Base-by-base conservation (phyloP, 1,140 invertebrate genomes). In the Drosophila quadrilineata region DNA sequence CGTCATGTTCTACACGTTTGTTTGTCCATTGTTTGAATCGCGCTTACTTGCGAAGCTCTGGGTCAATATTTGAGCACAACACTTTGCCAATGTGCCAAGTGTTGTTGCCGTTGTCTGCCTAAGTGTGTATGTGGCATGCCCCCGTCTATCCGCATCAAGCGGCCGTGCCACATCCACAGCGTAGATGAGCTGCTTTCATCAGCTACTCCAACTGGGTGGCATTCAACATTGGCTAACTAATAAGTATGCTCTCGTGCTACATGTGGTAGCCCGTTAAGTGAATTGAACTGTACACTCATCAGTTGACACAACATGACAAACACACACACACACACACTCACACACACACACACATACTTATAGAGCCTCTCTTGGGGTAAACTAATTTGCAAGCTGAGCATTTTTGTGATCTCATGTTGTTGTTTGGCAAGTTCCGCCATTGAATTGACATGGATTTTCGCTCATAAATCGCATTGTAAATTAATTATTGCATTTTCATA, bases 61-160 rank as follows among this genome's bases (percentile, higher is more conserved):
- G 19, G 79, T 75, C 74, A 84, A 84, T 71, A 85, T 84, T 84
- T 68, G 79, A n/a, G 31, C 79, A 62, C 79, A 84, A 85, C 79
- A 84, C 79, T 85, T 85, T 82, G 77, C 77, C 77, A 82, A 82
- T 82, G 77, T 73, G 73, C 69, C 77, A 84, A 82, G 77, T 82
- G 77, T 75, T 62, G 68, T 68, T 31, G 50, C 14, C n/a, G 29
- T 26, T 56, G 16, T 14, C 3, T 48, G 35, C 22, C 38, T 28
- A 28, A 28, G 24, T 14, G 43, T 17, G 24, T 46, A 14, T 19
- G 26, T 46, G 9, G 24, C 14, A 29, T 24, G 3, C 24, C 24
- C 24, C 17, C 43, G 10, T 17, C 16, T 36, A n/a, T n/a, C n/a
- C n/a, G n/a, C n/a, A n/a, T n/a, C n/a, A n/a, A n/a, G n/a, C n/a